Conservation (phyloP, 1,140 invertebrate species). For the Euwallacea similis region DNA sequence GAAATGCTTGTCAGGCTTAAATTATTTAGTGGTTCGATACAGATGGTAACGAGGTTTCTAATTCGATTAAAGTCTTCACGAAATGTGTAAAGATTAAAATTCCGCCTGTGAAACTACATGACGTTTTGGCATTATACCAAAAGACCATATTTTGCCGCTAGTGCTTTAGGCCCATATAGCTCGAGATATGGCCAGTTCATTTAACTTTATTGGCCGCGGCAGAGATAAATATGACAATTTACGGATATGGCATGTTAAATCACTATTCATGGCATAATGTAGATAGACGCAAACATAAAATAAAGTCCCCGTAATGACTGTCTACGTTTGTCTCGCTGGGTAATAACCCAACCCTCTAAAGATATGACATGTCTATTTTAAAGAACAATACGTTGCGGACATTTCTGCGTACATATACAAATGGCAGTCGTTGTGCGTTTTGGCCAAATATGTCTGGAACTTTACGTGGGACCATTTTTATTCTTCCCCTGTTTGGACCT, state of each 20-base stretch:
- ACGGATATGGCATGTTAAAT: conserved; percentile 10
- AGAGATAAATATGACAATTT: conserved; percentile 19
- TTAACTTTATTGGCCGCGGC: conserved; percentile 16
- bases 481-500: background rate
- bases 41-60: background rate
- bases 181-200: conserved; percentile 18
- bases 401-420: conserved; percentile 5
- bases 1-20: background rate
- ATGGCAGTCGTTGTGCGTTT: conserved; percentile 4
- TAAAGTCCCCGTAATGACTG: too few species aligned
- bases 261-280: conserved; percentile 4
- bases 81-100: background rate
- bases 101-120: background rate
- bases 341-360: too few species aligned
- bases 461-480: conserved; percentile 10
- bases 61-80: background rate
- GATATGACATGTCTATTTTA: too few species aligned
- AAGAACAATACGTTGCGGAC: too few species aligned
- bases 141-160: background rate
- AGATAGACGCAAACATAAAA: conserved; percentile 2
- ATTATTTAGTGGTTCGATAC: background rate
- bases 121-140: background rate
- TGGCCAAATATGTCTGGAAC: conserved; percentile 12
- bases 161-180: background rate
- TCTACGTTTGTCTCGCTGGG: too few species aligned